Conservation (phyloP, 2,888 invertebrate genomes). For the Hemaris fuciformis region DNA sequence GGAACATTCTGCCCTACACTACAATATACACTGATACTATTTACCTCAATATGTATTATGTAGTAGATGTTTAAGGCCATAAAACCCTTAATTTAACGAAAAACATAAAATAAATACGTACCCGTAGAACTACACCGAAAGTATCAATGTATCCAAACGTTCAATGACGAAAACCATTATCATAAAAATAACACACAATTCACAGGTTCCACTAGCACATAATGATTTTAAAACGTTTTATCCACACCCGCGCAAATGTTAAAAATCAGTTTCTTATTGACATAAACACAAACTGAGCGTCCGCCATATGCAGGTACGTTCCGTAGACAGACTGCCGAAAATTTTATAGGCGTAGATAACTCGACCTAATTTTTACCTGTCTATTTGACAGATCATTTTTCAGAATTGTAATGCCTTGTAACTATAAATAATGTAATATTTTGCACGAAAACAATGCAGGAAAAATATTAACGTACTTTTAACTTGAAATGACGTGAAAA, state of each 20-base stretch:
- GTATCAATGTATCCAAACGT: constrained; percentile 67
- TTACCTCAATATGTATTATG: background rate
- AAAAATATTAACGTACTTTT: background rate
- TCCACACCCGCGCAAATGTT: constrained; percentile 79
- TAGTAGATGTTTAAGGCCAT: background rate
- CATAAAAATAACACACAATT: constrained; percentile 71
- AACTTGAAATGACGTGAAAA: background rate
- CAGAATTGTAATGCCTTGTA: background rate
- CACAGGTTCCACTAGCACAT: constrained; percentile 73
- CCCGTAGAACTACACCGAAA: constrained; percentile 72
- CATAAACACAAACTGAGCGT: constrained; percentile 81
- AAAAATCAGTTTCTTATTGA: constrained; percentile 79
- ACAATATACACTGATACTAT: background rate
- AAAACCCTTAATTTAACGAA: constrained; percentile 24
- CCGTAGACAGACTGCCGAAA: constrained; percentile 36
- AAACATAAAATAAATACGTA: constrained; percentile 74
- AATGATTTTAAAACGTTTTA: constrained; percentile 63
- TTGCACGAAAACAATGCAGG: background rate
- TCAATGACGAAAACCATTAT: constrained; percentile 72
- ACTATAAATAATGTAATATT: too few species aligned
- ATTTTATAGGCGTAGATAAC: constrained; percentile 13
- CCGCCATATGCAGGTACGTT: constrained; percentile 80
- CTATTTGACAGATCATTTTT: background rate
- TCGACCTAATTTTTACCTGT: constrained; percentile 6
- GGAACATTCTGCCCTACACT: background rate